Base-by-base conservation (phyloP, 2,797 vertebrate genomes). In the Aldrovandia affinis region DNA sequence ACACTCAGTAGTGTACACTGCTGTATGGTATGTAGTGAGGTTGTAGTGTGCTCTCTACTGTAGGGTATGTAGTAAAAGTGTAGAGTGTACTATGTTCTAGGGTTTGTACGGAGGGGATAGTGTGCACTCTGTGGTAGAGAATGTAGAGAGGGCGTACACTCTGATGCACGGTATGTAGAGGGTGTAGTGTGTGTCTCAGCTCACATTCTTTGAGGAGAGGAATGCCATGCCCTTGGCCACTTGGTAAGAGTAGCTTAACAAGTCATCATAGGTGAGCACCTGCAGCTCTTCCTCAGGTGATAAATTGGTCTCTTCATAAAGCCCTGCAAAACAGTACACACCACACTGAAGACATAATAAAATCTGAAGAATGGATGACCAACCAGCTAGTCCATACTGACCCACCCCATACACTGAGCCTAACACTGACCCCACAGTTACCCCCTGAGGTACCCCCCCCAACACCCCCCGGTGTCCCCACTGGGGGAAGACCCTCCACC, bases 151-250 rank as follows among this genome's bases (percentile, higher is more conserved):
- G 50, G 50, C 12, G 50, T 52, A 52, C n/a, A n/a, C n/a, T n/a
- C n/a, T n/a, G n/a, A n/a, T n/a, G n/a, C 47, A 6, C 6, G 47
- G 18, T 33, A 6, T 8, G 50, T 22, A 54, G 81, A n/a, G 1
- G 28, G 57, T 78, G 15, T 52, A 50, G 15, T 50, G 77, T 14
- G 50, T 65, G 77, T 25, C 61, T 3, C 28, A 80, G 8, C 92
- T 89, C 90, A 96, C 95, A 39, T 96, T 95, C 92, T 96, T 98
- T 83, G 96, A 95, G 85, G 97, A 97, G 78, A 99, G 97, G 90
- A 99, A 99, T 89, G 98, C 97, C 98, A 99, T 99, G 89, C 98
- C 98, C 93, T 96, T 98, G 90, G 98, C 97, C 91, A 99, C 97
- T 95, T 99, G 98, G 83, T 95, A 97, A 15, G 98, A 97, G 88